Percentiles rank a stretch among this genome's conserved stretches.
Evolutionary conservation across 2,888 invertebrate species (phyloP).

Genomic region (Doris montereyensis): DNA sequence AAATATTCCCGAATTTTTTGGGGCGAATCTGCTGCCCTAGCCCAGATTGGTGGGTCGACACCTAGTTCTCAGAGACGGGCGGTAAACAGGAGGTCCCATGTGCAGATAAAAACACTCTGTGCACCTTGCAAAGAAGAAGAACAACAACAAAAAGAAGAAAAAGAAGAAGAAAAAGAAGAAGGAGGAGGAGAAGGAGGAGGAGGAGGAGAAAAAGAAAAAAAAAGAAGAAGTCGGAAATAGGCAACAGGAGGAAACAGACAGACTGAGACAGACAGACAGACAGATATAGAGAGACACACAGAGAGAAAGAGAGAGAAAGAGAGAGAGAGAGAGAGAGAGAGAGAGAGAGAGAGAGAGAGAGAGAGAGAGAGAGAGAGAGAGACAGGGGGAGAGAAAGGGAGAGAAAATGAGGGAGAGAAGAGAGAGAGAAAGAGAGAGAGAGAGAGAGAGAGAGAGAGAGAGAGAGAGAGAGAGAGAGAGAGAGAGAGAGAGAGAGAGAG

Average conservation of each 20-base stretch:
- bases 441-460: not conserved
- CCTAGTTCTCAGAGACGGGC: too few relatives aligned
- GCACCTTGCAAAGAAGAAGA: not conserved
- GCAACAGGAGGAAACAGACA: not conserved
- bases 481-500: slow-evolving; percentile 22
- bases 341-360: not conserved
- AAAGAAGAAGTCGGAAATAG: not conserved
- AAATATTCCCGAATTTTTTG: too few relatives aligned
- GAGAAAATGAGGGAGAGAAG: not conserved
- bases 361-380: not conserved
- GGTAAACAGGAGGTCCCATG: too few relatives aligned
- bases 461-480: slow-evolving; percentile 22
- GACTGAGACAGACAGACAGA: not conserved
- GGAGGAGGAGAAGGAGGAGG: not conserved
- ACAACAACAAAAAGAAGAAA: not conserved
- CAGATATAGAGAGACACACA: not conserved
- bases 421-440: slow-evolving; percentile 6
- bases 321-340: not conserved
- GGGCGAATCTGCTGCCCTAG: too few relatives aligned
- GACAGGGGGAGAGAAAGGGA: not conserved
- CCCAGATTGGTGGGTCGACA: too few relatives aligned
- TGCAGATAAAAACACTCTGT: too few relatives aligned
- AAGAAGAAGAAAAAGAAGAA: not conserved
- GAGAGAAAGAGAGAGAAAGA: not conserved
- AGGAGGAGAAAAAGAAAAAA: not conserved